phyloP scores from a whole-genome alignment of 35 echinoderm and acorn worm species.

The Stichopus chloronotus region DNA sequence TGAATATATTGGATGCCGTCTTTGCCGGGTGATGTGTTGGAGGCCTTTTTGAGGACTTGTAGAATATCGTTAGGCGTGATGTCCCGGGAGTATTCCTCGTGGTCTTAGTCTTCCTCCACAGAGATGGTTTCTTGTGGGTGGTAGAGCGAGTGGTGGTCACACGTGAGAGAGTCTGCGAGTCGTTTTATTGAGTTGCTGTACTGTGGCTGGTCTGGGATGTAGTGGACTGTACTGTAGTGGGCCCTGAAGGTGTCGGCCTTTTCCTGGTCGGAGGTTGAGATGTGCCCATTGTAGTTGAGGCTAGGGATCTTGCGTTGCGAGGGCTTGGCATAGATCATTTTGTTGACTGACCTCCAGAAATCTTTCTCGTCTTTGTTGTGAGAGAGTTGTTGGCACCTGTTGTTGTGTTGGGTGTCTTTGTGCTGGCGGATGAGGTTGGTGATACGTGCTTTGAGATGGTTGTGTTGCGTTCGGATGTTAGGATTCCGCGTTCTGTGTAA shows the following conservation, averaged over 20 bases:
- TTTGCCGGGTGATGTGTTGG: no score
- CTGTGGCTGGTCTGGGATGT: constrained; percentile 8
- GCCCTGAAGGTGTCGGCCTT: neutral
- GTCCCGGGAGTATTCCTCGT: no score
- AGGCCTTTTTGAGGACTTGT: no score
- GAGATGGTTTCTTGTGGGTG: neutral
- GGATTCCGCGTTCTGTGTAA: neutral
- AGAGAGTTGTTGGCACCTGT: constrained; percentile 42
- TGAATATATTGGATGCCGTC: no score
- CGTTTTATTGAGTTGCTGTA: neutral
- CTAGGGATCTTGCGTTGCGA: neutral
- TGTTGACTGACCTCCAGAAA: constrained; percentile 33
- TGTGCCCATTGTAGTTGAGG: neutral
- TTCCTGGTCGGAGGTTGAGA: neutral
- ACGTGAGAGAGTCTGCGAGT: neutral
- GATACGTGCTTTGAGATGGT: neutral
- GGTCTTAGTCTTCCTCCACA: neutral
- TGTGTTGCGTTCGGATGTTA: neutral
- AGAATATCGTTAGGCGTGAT: no score
- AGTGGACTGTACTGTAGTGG: constrained; percentile 36
- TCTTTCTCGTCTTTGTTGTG: neutral
- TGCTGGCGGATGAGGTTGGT: neutral
- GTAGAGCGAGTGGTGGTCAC: neutral
- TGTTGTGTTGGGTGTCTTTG: neutral
- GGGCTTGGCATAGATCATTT: neutral